Evolutionary conservation across 2,888 invertebrate genomes (phyloP).

Genomic region (Dynastes maya): DNA sequence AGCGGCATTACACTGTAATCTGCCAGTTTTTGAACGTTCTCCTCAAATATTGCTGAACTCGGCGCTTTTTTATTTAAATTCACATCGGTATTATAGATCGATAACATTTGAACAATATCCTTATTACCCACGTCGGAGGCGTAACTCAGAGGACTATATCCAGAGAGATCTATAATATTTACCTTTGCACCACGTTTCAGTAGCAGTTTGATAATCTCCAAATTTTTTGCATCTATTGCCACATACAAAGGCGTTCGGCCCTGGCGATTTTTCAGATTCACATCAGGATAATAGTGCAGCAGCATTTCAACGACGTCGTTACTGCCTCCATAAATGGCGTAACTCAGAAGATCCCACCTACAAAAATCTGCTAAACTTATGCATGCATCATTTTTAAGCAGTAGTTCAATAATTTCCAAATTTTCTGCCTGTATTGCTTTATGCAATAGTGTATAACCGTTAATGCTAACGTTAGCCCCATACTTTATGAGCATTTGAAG

Average conservation of each 20-base stretch:
- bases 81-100: too few species aligned
- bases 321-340: neutral
- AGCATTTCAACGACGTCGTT: too few species aligned
- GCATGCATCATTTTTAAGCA: neutral
- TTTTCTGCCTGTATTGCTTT: neutral
- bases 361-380: neutral
- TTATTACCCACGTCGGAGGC: too few species aligned
- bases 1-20: too few species aligned
- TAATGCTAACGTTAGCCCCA: neutral
- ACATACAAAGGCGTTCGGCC: too few species aligned
- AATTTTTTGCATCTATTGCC: neutral
- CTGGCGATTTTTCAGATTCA: too few species aligned
- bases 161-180: neutral
- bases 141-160: too few species aligned
- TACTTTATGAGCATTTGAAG: neutral
- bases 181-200: neutral
- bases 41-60: too few species aligned
- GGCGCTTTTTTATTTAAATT: too few species aligned
- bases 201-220: neutral
- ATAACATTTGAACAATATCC: too few species aligned
- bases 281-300: too few species aligned
- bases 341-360: neutral
- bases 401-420: neutral
- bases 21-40: too few species aligned
- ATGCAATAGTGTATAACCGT: neutral